Base-by-base conservation (phyloP, 2,797 vertebrate species). In the Erithacus rubecula region DNA sequence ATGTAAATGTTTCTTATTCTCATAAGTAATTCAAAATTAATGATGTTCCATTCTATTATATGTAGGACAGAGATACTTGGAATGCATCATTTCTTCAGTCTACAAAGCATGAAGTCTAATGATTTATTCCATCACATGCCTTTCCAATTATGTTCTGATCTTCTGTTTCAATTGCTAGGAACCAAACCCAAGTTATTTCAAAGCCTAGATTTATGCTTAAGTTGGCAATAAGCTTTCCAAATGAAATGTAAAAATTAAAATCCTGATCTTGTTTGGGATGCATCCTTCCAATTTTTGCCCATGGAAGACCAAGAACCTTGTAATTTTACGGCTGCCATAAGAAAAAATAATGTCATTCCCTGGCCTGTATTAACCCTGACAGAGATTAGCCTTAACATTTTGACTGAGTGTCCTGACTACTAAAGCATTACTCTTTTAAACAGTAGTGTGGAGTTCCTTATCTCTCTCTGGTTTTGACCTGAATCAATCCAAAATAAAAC, bases 71-170 rank as follows among this genome's bases (percentile, higher is more conserved):
- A 87, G 62, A 55, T 90, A 79, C 22, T 78, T 87, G 63, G 47
- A 90, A 69, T 53, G 39, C 44, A 62, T 81, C 0, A 17, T 78
- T 90, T 78, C 74, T 84, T 37, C 69, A 83, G 24, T n/a, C 47
- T 52, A 58, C 51, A 71, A 64, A 78, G 62, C 20, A 9, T 6
- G 0, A 83, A 34, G 17, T 85, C 49, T 59, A 74, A 70, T 64
- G 30, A 80, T 63, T 92, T 93, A 63, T 81, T 71, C 41, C 15
- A 12, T 81, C 70, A 60, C 41, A 51, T 59, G 51, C 55, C 41
- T 94, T 94, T 94, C 56, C 56, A 93, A 46, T 91, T 90, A 72
- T 29, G 19, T 64, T 78, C 70, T 69, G 52, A 63, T 78, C 69
- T 63, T 90, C 53, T 88, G 63, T 90, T 93, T 94, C 74, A 78